A percentile compares a stretch with the other conserved stretches of the same genome.
phyloP scores from a whole-genome alignment of 1,140 invertebrate species.

The Ylistrum balloti region DNA sequence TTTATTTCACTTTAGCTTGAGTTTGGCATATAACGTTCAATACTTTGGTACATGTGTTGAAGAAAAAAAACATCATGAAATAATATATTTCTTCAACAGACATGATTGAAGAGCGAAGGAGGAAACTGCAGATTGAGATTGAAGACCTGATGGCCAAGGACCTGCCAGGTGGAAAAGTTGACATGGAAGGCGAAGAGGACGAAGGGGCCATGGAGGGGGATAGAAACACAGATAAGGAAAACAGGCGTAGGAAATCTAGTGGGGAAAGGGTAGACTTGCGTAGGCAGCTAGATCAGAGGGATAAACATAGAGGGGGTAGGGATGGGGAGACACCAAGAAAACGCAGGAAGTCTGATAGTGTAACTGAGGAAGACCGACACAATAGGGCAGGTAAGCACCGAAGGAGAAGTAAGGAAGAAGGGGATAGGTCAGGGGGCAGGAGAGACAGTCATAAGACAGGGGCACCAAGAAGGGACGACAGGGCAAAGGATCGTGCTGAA shows the following conservation, averaged over 20 bases:
- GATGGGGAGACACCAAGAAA: conserved; percentile 47
- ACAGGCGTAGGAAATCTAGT: conserved; percentile 54
- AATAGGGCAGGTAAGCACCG: conserved; percentile 48
- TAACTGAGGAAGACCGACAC: conserved; percentile 44
- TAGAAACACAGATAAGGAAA: conserved; percentile 51
- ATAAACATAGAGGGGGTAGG: conserved; percentile 43
- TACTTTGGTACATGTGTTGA: too few relatives aligned
- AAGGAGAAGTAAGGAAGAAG: conserved; percentile 49
- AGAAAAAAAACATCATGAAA: background rate
- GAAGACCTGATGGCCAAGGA: conserved; percentile 40
- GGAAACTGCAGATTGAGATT: conserved; percentile 41
- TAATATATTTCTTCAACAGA: background rate
- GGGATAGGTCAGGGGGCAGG: conserved; percentile 44
- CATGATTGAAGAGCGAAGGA: conserved; percentile 47
- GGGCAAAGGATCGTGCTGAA: conserved; percentile 36
- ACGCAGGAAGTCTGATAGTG: conserved; percentile 43
- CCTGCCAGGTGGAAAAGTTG: conserved; percentile 45
- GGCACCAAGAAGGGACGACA: conserved; percentile 46
- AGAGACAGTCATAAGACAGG: conserved; percentile 53
- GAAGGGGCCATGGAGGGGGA: conserved; percentile 42
- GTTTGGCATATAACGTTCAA: too few relatives aligned
- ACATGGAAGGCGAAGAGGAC: conserved; percentile 37
- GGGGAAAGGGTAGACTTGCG: conserved; percentile 42
- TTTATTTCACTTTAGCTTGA: too few relatives aligned
- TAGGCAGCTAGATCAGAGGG: conserved; percentile 52